phyloP scores from a whole-genome alignment of 1,140 invertebrate genomes.

The Zaprionus camerounensis region DNA sequence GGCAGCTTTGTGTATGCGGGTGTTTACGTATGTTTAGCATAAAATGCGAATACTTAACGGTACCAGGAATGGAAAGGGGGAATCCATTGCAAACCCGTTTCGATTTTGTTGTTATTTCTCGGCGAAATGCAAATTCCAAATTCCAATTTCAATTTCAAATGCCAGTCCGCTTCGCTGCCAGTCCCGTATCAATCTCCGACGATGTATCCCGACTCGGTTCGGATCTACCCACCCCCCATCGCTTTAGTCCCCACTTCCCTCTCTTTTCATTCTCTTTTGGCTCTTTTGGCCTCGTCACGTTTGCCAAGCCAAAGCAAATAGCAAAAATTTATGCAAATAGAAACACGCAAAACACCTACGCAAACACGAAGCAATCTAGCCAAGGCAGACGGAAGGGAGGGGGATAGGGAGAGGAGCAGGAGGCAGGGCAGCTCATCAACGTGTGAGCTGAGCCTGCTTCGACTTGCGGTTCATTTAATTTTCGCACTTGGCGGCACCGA shows the following conservation, averaged over 20 bases:
- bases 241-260: not conserved
- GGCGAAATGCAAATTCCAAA: constrained; percentile 39
- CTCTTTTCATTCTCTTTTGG: not conserved
- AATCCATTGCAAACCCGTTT: constrained; percentile 38
- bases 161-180: constrained; percentile 3
- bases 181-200: constrained; percentile 24
- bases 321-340: constrained; percentile 65
- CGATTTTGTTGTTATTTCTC: constrained; percentile 24
- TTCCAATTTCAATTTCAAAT: constrained; percentile 43
- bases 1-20: not conserved
- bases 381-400: not conserved
- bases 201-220: not conserved
- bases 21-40: constrained; percentile 40
- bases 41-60: constrained; percentile 32
- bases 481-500: constrained; percentile 65
- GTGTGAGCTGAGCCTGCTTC: constrained; percentile 23
- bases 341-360: constrained; percentile 68
- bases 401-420: not conserved
- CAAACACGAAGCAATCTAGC: constrained; percentile 47
- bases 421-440: not conserved
- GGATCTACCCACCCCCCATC: not conserved
- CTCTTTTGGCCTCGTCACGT: constrained; percentile 21
- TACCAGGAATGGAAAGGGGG: not conserved
- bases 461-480: constrained; percentile 79
- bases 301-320: constrained; percentile 42